Evolutionary conservation across 2,888 invertebrate genomes (phyloP).

Genomic region (Diachrysia chrysitis): DNA sequence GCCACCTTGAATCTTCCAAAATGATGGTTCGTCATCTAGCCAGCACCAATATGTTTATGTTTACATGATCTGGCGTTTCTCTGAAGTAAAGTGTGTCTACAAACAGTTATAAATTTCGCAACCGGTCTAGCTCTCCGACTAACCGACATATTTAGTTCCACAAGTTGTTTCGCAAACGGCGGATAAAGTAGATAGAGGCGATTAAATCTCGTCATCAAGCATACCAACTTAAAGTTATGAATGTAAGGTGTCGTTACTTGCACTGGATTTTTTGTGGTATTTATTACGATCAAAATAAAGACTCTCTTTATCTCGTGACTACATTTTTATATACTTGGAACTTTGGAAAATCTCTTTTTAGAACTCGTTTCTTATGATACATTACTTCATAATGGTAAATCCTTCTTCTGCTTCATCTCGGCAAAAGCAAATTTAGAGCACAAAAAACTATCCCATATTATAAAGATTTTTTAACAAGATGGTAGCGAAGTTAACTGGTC

Average conservation of each 20-base stretch:
- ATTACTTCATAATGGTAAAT: too few relatives aligned
- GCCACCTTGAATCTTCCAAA: neutral
- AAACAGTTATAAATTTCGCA: slow-evolving; percentile 32
- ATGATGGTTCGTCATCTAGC: neutral
- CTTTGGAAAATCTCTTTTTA: too few relatives aligned
- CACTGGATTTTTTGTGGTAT: too few relatives aligned
- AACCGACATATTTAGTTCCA: slow-evolving; percentile 49
- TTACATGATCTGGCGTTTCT: slow-evolving; percentile 18
- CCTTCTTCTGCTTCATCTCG: too few relatives aligned
- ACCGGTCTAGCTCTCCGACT: slow-evolving; percentile 30
- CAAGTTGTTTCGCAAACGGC: slow-evolving; percentile 35
- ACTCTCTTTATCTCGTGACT: too few relatives aligned
- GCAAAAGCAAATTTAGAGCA: too few relatives aligned
- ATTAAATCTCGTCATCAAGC: neutral
- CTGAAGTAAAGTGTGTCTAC: slow-evolving; percentile 23
- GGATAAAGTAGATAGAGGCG: slow-evolving; percentile 9
- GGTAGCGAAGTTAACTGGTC: too few relatives aligned
- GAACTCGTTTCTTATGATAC: too few relatives aligned
- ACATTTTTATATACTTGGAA: too few relatives aligned
- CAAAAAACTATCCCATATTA: too few relatives aligned
- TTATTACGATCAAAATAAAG: too few relatives aligned
- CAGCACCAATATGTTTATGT: slow-evolving; percentile 14
- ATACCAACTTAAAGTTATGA: neutral
- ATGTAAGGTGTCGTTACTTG: neutral
- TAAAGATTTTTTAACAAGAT: too few relatives aligned